phyloP scores from a whole-genome alignment of 1,140 invertebrate species.

The Choristoneura fumiferana region DNA sequence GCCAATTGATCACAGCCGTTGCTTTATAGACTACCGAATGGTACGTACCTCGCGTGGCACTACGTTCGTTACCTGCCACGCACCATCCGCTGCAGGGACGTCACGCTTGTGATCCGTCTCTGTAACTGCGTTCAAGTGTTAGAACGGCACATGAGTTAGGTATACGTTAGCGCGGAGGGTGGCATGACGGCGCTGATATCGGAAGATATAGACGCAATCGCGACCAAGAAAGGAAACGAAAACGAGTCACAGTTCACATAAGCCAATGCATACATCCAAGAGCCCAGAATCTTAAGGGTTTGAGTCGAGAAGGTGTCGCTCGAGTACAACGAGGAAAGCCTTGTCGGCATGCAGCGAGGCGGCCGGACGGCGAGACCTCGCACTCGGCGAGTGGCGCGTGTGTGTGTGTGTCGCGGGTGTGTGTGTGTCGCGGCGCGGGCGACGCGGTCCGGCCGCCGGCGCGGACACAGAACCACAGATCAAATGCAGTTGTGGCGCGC shows the following conservation, averaged over 20 bases:
- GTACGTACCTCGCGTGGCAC: conserved; percentile 46
- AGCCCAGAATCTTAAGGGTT: conserved; percentile 78
- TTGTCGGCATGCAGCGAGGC: conserved; percentile 71
- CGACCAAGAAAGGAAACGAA: conserved; percentile 77
- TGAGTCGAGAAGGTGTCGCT: conserved; percentile 68
- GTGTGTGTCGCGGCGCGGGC: conserved; percentile 24
- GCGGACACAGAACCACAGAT: conserved; percentile 75
- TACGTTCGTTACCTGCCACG: conserved; percentile 19
- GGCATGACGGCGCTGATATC: conserved; percentile 17
- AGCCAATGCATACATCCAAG: conserved; percentile 78
- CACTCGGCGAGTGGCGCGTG: conserved; percentile 28
- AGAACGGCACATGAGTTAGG: conserved; percentile 3
- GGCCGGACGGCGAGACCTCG: conserved; percentile 52
- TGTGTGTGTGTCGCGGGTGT: conserved; percentile 25
- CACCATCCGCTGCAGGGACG: conserved; percentile 24
- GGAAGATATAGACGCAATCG: conserved; percentile 73
- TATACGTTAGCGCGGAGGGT: not conserved
- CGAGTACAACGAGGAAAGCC: conserved; percentile 73
- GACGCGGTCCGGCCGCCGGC: conserved; percentile 54
- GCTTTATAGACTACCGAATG: not conserved
- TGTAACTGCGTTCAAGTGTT: conserved; percentile 25
- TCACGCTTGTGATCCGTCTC: conserved; percentile 22
- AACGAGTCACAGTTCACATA: conserved; percentile 77
- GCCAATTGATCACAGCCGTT: conserved; percentile 30
- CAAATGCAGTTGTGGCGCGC: conserved; percentile 72